Base-by-base conservation (phyloP, 2,113 vertebrate genomes). In the Silurus glanis region DNA sequence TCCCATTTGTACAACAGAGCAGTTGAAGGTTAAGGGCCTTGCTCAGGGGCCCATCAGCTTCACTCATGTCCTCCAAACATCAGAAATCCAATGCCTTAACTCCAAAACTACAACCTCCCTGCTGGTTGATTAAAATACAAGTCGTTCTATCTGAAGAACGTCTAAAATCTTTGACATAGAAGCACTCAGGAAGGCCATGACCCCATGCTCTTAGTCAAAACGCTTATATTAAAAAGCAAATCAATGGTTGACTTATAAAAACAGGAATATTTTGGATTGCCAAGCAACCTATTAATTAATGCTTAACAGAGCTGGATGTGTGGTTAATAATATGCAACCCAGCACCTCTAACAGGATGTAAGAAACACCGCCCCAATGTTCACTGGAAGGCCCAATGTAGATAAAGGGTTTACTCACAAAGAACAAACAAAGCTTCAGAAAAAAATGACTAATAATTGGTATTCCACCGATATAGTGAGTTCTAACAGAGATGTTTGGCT, bases 331-430 rank as follows among this genome's bases (percentile, higher is more conserved):
- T 86, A 64, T 56, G 9, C 72, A 21, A 81, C 84, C 83, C n/a
- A 47, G 59, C 61, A 61, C 19, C 51, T 66, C 49, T 8, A 83
- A 67, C 86, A 87, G 87, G 88, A 90, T 91, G 51, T 87, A 62
- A 16, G 10, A 55, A 84, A 75, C 83, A 78, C 88, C 90, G 84
- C 87, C 92, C 80, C 66, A 83, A 51, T 37, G 83, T 92, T 28
- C 49, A 74, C 7, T 23, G 3, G 6, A 45, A 55, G 19, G 71
- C 64, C 37, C 37, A n/a, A 53, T 19, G 66, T 7, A 82, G 55
- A 72, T 67, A 85, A 83, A 69, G 9, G 16, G 88, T 61, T 83
- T 87, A 85, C 59, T 88, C 86, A 89, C 16, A n/a, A 55, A 14
- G 83, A 59, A 23, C 3, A 76, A 87, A 91, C 56, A 84, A 21